A percentile compares a stretch with the other conserved stretches of the same genome.
These are phyloP conservation scores for Criorhina ranunculi DNA, from an alignment of 2,888 invertebrate species.

Conservation along the genomic window DNA sequence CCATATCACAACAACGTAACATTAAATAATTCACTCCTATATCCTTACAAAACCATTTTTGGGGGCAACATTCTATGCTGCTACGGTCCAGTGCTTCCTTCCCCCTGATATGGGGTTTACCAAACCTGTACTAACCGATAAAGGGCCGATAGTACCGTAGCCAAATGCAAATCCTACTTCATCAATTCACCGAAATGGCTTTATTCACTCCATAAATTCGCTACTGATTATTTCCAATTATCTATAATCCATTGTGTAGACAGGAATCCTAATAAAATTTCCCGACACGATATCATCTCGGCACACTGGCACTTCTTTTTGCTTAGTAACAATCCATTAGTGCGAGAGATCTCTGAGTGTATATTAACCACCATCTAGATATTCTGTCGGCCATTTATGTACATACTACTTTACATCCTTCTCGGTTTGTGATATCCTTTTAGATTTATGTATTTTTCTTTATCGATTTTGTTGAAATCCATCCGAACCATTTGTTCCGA, in stretches of 20 bases:
- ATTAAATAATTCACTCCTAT: background rate
- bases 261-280: conserved; percentile 74
- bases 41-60: background rate
- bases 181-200: conserved; percentile 57
- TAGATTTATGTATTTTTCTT: conserved; percentile 43
- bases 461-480: conserved; percentile 65
- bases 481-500: conserved; percentile 55
- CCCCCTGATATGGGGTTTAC: background rate
- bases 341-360: conserved; percentile 15
- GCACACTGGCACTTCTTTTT: conserved; percentile 50
- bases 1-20: no score
- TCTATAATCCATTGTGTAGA: conserved; percentile 73
- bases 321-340: conserved; percentile 63
- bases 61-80: background rate
- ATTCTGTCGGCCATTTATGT: conserved; percentile 21
- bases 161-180: conserved; percentile 27
- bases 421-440: background rate
- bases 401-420: background rate
- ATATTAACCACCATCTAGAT: conserved; percentile 7
- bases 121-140: conserved; percentile 35
- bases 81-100: background rate
- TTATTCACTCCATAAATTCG: conserved; percentile 70
- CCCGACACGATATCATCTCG: conserved; percentile 66
- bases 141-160: conserved; percentile 15
- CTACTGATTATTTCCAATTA: conserved; percentile 74